Conservation (phyloP, 2,797 vertebrate species). For the Chelmon rostratus region DNA sequence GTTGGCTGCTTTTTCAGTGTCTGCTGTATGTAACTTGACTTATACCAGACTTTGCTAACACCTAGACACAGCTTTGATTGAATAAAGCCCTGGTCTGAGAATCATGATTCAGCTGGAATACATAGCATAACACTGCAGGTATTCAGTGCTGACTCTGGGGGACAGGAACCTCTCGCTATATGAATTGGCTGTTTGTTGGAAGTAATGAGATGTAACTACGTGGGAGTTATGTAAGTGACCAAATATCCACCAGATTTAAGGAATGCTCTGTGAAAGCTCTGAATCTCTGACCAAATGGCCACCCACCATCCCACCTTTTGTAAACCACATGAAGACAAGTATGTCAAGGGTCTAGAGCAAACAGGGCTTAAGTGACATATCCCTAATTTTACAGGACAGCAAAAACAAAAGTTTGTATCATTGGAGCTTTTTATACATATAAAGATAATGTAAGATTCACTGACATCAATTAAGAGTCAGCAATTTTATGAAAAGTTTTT, state of each 20-base stretch:
- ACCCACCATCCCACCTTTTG: slow-evolving; percentile 82
- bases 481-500: neutral
- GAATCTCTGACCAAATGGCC: slow-evolving; percentile 74
- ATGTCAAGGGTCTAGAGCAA: slow-evolving; percentile 53
- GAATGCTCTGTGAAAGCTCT: slow-evolving; percentile 73
- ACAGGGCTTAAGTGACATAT: slow-evolving; percentile 54
- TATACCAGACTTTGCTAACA: slow-evolving; percentile 50
- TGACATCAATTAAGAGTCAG: neutral
- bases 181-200: slow-evolving; percentile 82
- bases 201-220: slow-evolving; percentile 84
- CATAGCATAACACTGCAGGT: slow-evolving; percentile 78
- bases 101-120: slow-evolving; percentile 81
- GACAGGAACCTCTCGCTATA: slow-evolving; percentile 74
- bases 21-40: slow-evolving; percentile 46
- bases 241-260: slow-evolving; percentile 80
- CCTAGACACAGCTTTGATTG: slow-evolving; percentile 58
- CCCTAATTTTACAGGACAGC: slow-evolving; percentile 35
- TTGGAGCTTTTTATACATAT: neutral
- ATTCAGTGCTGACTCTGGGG: slow-evolving; percentile 74
- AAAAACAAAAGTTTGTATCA: slow-evolving; percentile 45
- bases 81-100: slow-evolving; percentile 68
- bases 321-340: slow-evolving; percentile 81
- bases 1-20: slow-evolving; percentile 44
- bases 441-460: neutral
- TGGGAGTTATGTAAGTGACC: slow-evolving; percentile 85